Conservation (phyloP, 2,888 invertebrate species). For the Cybosia mesomella region DNA sequence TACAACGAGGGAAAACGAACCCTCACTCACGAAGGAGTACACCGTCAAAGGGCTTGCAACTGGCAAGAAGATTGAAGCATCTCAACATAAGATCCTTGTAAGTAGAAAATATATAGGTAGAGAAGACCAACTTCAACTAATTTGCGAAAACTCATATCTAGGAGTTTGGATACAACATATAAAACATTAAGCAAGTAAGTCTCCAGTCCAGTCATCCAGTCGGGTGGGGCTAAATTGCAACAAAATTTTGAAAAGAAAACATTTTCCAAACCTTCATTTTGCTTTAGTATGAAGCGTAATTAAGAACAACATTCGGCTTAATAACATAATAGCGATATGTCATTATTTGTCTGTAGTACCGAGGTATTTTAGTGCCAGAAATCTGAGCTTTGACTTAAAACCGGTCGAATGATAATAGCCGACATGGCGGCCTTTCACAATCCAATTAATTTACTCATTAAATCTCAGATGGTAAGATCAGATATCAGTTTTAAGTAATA, state of each 20-base stretch:
- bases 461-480: slow-evolving; percentile 72
- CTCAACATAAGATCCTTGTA: too few relatives aligned
- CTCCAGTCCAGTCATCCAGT: not conserved
- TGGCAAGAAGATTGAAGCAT: not conserved
- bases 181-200: too few relatives aligned
- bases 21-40: too few relatives aligned
- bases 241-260: not conserved
- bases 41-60: not conserved
- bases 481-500: slow-evolving; percentile 52
- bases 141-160: too few relatives aligned
- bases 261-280: slow-evolving; percentile 1
- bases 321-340: not conserved
- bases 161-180: too few relatives aligned
- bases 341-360: not conserved
- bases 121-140: too few relatives aligned
- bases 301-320: not conserved
- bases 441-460: slow-evolving; percentile 83
- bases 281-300: not conserved
- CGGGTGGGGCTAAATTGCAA: not conserved
- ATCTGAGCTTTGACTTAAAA: slow-evolving; percentile 26
- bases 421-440: slow-evolving; percentile 57
- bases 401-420: slow-evolving; percentile 39
- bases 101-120: too few relatives aligned
- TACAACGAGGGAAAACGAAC: too few relatives aligned
- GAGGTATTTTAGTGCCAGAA: not conserved